Evolutionary conservation across 2,113 vertebrate species (phyloP).

Genomic region (Montifringilla adamsi): DNA sequence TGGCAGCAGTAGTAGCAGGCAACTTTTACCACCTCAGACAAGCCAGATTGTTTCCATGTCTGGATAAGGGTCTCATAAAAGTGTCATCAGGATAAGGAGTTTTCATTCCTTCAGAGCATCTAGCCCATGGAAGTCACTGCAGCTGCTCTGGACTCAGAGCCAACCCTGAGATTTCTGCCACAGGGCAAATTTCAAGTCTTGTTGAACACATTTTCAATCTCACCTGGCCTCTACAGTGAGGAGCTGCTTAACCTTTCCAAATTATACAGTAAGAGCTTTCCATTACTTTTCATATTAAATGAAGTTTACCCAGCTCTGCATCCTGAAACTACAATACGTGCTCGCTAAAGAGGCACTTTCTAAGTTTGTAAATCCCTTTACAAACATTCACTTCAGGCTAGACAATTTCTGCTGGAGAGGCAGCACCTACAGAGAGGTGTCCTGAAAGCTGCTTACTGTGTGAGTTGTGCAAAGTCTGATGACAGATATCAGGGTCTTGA

Average conservation of each 20-base stretch:
- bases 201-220: background rate
- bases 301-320: background rate
- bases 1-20: background rate
- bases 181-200: background rate
- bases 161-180: background rate
- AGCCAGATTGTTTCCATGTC: background rate
- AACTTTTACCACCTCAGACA: background rate
- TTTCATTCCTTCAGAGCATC: background rate
- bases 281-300: background rate
- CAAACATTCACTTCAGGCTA: background rate
- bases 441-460: background rate
- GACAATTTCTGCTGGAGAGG: background rate
- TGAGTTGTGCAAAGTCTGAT: background rate
- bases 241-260: background rate
- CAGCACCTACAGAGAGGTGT: background rate
- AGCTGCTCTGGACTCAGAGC: background rate
- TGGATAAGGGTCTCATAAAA: background rate
- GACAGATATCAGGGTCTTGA: background rate
- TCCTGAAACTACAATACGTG: background rate
- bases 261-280: background rate
- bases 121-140: background rate
- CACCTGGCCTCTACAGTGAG: background rate
- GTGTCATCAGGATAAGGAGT: background rate
- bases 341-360: background rate
- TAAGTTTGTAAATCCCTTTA: background rate